Conservation (phyloP, 2,888 invertebrate genomes). For the Nemoura dubitans region DNA sequence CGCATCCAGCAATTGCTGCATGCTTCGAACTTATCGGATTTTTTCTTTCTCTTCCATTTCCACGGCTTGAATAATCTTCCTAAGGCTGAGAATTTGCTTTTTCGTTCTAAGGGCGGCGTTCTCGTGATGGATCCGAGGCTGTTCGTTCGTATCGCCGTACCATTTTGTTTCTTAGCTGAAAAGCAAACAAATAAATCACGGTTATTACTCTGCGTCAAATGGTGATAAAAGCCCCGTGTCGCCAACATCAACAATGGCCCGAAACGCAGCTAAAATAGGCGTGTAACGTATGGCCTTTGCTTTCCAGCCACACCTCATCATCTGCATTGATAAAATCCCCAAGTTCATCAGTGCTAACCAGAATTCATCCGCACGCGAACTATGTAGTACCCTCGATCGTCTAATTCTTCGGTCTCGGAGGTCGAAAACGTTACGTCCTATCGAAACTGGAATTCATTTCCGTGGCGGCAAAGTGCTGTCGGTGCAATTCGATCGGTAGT, state of each 20-base stretch:
- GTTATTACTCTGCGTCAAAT: background rate
- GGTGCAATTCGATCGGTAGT: background rate
- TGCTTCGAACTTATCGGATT: conserved; percentile 97
- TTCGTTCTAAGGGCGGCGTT: conserved; percentile 88
- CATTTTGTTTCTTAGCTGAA: conserved; percentile 92
- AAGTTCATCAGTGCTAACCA: too few species aligned
- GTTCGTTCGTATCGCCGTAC: conserved; percentile 86
- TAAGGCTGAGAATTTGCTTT: conserved; percentile 93
- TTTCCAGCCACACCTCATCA: too few species aligned
- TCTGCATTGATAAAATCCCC: too few species aligned
- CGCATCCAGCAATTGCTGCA: too few species aligned
- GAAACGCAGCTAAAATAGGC: too few species aligned
- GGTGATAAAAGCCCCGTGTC: background rate
- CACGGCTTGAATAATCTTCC: conserved; percentile 97
- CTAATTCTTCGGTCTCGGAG: too few species aligned
- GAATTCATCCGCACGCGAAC: too few species aligned
- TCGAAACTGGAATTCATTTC: background rate
- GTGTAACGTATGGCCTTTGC: too few species aligned
- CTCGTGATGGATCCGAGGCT: conserved; percentile 88
- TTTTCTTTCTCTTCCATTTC: conserved; percentile 99
- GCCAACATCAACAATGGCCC: background rate
- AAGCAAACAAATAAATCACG: conserved; percentile 57
- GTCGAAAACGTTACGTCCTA: too few species aligned
- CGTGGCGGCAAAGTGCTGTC: background rate
- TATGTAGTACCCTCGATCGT: too few species aligned